Evolutionary conservation across 2,888 invertebrate species (phyloP), one percentile per base, ranked within the genome.

Genomic region (Acronicta aceris): DNA sequence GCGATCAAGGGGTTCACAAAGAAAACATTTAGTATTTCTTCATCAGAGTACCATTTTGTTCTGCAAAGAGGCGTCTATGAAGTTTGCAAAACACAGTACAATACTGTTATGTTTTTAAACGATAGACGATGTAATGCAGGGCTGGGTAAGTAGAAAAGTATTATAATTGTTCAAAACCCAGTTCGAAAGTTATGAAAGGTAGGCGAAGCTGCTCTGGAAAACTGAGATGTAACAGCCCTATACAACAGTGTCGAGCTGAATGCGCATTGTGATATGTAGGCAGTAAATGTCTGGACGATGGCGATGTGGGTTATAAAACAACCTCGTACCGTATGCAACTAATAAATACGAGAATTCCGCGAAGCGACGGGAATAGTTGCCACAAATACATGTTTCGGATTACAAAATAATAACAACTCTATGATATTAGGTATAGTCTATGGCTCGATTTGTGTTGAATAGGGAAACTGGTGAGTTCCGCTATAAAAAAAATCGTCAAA

Each of bases 281-380:
- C 46, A 62, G 43, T 74, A 51, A 65, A 68, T 47, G 60, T 74
- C 60, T 33, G 46, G 40, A 59, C 49, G 21, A 57, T 38, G 38
- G 38, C 38, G 38, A 53, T 61, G 27, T 47, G 25, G 51, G 56
- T 48, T 59, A 63, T 59, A 71, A 62, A 74, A 41, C 51, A 56
- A 21, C 52, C 41, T 41, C 52, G 54, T 46, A 58, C 15, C n/a
- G 59, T 71, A 57, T 67, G 61, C 69, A 69, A 45, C 55, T 70
- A 68, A 69, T 78, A 79, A 79, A 81, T 59, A 53, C 17, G 5
- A 50, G 46, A 53, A 65, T 79, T 81, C 77, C n/a, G 27, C 53
- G 74, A 81, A 79, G 25, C 61, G 55, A 74, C 74, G 60, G 65
- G 59, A 81, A 81, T 75, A 79, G 67, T 59, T 56, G 33, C 59